A percentile compares a stretch with the other conserved stretches of the same genome.
These are phyloP conservation scores for Enoplosus armatus DNA, from an alignment of 2,797 vertebrate genomes.

Conservation along the genomic window DNA sequence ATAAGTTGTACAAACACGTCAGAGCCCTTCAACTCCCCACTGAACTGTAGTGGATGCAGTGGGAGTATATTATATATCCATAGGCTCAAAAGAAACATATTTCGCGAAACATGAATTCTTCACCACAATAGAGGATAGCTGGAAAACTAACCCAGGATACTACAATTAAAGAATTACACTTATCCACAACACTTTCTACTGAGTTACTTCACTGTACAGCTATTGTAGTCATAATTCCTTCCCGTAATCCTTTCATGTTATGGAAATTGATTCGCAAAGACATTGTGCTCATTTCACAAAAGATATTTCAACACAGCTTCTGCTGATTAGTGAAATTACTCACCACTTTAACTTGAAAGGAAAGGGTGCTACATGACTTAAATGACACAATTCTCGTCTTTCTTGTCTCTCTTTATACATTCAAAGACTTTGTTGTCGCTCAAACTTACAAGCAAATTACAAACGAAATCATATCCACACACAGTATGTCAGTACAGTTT, in stretches of 20 bases:
- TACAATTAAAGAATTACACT: slow-evolving; percentile 6
- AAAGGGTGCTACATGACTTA: background rate
- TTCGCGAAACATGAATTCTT: background rate
- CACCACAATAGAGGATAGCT: background rate
- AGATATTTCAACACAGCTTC: slow-evolving; percentile 5
- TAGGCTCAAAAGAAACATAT: background rate
- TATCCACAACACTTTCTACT: slow-evolving; percentile 9
- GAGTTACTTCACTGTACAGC: background rate
- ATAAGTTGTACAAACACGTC: background rate
- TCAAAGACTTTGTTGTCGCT: background rate
- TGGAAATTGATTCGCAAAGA: slow-evolving; percentile 25
- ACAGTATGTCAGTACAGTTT: background rate
- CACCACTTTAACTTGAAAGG: slow-evolving; percentile 34
- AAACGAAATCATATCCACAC: background rate
- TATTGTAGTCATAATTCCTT: slow-evolving; percentile 18
- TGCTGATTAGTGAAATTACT: slow-evolving; percentile 38
- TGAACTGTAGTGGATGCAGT: background rate
- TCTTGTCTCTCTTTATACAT: slow-evolving; percentile 9
- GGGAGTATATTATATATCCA: too few relatives aligned
- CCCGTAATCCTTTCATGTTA: slow-evolving; percentile 29
- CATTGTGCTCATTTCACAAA: slow-evolving; percentile 18
- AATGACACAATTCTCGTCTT: background rate
- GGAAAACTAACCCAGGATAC: background rate
- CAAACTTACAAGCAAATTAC: background rate
- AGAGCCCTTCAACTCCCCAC: background rate